phyloP scores from a whole-genome alignment of 2,888 invertebrate genomes.

The Troides oblongomaculatus region DNA sequence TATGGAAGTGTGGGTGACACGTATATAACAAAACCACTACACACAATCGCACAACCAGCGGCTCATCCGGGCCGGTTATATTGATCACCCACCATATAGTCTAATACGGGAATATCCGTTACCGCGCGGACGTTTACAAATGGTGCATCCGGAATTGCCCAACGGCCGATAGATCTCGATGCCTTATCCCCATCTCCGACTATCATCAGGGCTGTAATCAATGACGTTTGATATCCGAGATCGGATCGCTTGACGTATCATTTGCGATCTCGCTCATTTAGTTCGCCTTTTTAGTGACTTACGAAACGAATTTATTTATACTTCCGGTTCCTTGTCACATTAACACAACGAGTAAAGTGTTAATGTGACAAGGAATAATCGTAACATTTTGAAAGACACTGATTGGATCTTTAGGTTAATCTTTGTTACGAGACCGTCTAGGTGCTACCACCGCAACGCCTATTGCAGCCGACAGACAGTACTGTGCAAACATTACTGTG shows the following conservation, averaged over 20 bases:
- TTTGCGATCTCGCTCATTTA: conserved; percentile 9
- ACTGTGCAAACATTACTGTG: too few relatives aligned
- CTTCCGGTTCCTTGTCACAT: too few relatives aligned
- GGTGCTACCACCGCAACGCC: too few relatives aligned
- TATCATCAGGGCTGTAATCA: conserved; percentile 45
- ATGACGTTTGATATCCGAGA: conserved; percentile 41
- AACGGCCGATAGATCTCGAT: conserved; percentile 44
- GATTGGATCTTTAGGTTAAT: too few relatives aligned
- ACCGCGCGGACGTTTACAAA: conserved; percentile 50
- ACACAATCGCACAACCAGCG: conserved; percentile 29
- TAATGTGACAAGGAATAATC: too few relatives aligned
- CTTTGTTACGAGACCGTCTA: too few relatives aligned
- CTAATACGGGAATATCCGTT: conserved; percentile 49
- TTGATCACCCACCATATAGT: conserved; percentile 48
- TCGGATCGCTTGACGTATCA: conserved; percentile 38
- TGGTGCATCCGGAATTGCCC: conserved; percentile 55
- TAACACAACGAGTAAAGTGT: too few relatives aligned
- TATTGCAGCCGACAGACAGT: too few relatives aligned
- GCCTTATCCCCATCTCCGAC: conserved; percentile 41
- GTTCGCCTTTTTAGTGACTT: background rate
- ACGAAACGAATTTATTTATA: too few relatives aligned
- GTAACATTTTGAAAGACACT: too few relatives aligned
- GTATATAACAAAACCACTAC: too few relatives aligned
- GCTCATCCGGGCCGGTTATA: conserved; percentile 47
- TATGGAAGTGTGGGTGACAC: too few relatives aligned